Percentiles rank a stretch among this genome's conserved stretches.
Conservation (phyloP, 2,888 invertebrate genomes). For the Rhamnusium bicolor region DNA sequence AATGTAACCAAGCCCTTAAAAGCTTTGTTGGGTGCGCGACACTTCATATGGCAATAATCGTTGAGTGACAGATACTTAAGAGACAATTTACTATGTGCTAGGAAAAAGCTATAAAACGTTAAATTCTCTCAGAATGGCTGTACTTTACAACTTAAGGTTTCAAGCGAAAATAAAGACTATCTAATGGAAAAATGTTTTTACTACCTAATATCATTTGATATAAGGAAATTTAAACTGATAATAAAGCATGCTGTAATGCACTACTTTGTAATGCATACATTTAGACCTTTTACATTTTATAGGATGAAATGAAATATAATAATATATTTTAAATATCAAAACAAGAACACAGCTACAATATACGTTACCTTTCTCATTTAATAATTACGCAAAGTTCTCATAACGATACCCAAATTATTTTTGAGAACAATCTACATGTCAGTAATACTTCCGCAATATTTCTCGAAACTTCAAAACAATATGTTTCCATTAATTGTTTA, state of each 20-base stretch:
- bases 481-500: no score
- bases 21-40: slow-evolving; percentile 54
- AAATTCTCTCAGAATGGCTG: slow-evolving; percentile 13
- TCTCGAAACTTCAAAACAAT: no score
- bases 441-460: no score
- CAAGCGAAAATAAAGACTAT: neutral
- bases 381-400: no score
- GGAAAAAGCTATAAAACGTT: slow-evolving; percentile 22
- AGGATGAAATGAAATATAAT: no score
- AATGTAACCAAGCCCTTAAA: slow-evolving; percentile 55
- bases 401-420: no score
- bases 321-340: no score
- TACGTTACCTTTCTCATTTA: no score
- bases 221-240: neutral
- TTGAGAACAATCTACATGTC: no score
- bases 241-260: neutral
- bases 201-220: neutral
- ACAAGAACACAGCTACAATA: no score
- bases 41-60: slow-evolving; percentile 56
- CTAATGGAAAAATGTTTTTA: slow-evolving; percentile 10
- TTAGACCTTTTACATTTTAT: neutral
- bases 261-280: neutral
- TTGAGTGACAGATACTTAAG: slow-evolving; percentile 60
- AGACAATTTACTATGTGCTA: slow-evolving; percentile 29
- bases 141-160: slow-evolving; percentile 28